Evolutionary conservation across 2,888 invertebrate genomes (phyloP).

Genomic region (Acleris emargana): DNA sequence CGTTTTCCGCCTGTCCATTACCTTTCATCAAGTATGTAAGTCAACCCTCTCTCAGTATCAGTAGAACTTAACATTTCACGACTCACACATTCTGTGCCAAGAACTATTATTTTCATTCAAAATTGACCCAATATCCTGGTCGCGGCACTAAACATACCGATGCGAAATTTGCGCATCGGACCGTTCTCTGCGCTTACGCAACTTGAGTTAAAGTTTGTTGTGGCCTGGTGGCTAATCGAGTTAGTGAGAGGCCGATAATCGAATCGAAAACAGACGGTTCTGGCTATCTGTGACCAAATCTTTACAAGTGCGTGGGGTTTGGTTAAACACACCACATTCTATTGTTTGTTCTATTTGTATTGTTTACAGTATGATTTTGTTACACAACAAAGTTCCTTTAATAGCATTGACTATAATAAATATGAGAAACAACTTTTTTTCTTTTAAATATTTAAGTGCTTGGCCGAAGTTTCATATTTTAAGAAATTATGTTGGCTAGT

Average conservation of each 20-base stretch:
- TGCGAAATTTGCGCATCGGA: constrained; percentile 9
- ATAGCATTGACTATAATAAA: no score
- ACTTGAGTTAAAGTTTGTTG: constrained; percentile 8
- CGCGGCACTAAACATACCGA: no score
- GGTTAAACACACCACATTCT: not conserved
- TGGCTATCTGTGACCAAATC: constrained; percentile 20
- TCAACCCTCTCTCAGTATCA: not conserved
- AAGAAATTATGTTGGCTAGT: no score
- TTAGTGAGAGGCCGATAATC: constrained; percentile 26
- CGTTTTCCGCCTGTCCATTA: not conserved
- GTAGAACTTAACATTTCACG: constrained; percentile 2
- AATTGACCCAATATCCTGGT: no score
- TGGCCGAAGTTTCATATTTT: no score
- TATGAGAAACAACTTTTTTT: no score
- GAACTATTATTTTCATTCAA: no score
- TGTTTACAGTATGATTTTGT: not conserved
- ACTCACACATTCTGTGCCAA: no score
- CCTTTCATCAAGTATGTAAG: not conserved
- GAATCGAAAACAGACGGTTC: constrained; percentile 3
- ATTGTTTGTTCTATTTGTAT: no score
- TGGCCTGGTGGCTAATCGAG: constrained; percentile 20
- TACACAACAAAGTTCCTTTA: no score
- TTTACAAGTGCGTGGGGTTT: constrained; percentile 1
- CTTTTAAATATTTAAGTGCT: no score
- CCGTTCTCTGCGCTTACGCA: constrained; percentile 13